Evolutionary conservation across 2,888 invertebrate genomes (phyloP), one percentile per base, ranked within the genome.

Genomic region (Xestia c-nigrum): DNA sequence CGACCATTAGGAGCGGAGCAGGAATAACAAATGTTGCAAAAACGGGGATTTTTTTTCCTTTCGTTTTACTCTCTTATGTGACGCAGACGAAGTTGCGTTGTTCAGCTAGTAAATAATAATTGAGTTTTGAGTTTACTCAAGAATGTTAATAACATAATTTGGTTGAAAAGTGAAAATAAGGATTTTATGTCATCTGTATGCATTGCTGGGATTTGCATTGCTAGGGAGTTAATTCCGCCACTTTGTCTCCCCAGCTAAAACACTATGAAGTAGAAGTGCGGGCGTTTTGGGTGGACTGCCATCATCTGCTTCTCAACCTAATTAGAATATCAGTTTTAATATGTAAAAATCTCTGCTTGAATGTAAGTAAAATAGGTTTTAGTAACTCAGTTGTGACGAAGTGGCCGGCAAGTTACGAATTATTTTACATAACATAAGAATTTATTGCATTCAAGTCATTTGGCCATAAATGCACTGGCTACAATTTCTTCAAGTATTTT

Each of bases 381-480:
- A 7, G 5, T n/a, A 14, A 43, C 21, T 43, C 21, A 46, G 3
- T 43, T 19, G 46, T 46, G 31, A 73, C 7, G 3, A 38, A 31
- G 3, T n/a, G 38, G 14, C n/a, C 9, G 21, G 6, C 16, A 31
- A 55, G 4, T 24, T 64, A 63, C 31, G n/a, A 31, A 31, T 31
- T 31, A n/a, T 40, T 40, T 3, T 64, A 7, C 43, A 43, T 5
- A 43, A 64, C 5, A 43, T 0, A 64, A 43, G 3, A 71, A 64
- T 38, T n/a, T 50, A 31, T 57, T 24, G 21, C 38, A 16, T 57
- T 47, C 6, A 46, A n/a, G 31, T 16, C 12, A 19, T 38, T 50
- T 19, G 14, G 24, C 12, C 14, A 69, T 78, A 59, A 79, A 80
- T 47, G n/a, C 10, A n/a, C 14, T 38, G 46, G 4, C 3, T 70